Conservation (phyloP, 2,113 vertebrate genomes). For the Martes martes region DNA sequence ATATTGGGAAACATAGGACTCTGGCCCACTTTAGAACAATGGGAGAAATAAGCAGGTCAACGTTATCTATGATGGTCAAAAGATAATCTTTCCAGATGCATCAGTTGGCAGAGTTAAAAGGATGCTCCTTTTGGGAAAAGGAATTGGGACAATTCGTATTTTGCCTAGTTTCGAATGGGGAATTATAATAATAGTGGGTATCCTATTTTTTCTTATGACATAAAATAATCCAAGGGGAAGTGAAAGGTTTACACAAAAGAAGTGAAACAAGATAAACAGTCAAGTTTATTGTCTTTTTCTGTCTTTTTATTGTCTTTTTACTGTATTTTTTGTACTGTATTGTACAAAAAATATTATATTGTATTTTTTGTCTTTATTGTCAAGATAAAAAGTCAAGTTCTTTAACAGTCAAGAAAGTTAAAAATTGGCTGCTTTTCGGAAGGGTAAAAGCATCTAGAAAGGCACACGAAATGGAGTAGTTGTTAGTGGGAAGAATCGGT, state of each 20-base stretch:
- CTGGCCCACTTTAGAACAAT: not conserved
- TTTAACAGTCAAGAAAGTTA: not conserved
- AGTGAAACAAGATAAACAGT: not conserved
- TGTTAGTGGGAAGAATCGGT: too few species aligned
- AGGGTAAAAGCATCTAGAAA: not conserved
- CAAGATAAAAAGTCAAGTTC: not conserved
- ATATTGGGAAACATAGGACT: not conserved
- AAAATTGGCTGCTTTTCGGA: not conserved
- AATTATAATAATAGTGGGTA: not conserved
- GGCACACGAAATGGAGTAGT: rapidly evolving
- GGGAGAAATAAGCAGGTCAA: not conserved
- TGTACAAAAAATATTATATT: too few species aligned
- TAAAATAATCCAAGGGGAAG: not conserved
- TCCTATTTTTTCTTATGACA: not conserved
- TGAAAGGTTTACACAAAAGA: not conserved
- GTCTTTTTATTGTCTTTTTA: too few species aligned
- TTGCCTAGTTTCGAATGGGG: not conserved
- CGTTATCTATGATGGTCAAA: not conserved
- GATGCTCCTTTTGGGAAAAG: not conserved
- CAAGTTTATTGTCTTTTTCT: too few species aligned
- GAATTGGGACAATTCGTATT: not conserved
- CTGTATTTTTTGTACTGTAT: too few species aligned
- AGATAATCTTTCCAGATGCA: not conserved
- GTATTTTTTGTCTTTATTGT: too few species aligned
- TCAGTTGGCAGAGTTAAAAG: not conserved